Evolutionary conservation across 2,797 vertebrate species (phyloP).

Genomic region (Rhinophrynus dorsalis): DNA sequence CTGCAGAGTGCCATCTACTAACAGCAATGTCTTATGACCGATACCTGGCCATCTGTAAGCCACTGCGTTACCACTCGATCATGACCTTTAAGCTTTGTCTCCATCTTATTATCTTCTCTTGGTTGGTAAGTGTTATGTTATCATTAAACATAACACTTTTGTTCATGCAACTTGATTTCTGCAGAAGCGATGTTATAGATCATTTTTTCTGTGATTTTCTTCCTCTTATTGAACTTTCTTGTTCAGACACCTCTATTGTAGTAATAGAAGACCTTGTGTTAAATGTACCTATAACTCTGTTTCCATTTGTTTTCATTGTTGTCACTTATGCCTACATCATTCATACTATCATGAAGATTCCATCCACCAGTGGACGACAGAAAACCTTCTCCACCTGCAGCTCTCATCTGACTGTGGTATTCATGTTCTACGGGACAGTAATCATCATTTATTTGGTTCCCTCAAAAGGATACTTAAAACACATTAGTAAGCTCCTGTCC

Average conservation of each 20-base stretch:
- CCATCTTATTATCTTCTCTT: background rate
- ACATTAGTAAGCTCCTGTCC: conserved; percentile 7
- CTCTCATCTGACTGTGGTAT: conserved; percentile 9
- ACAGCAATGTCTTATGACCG: too few species aligned
- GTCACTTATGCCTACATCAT: background rate
- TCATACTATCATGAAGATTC: background rate
- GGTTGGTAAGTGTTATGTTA: background rate
- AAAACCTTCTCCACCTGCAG: too few species aligned
- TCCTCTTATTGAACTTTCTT: too few species aligned
- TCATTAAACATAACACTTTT: background rate
- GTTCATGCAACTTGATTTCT: background rate
- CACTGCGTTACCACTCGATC: too few species aligned
- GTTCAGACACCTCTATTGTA: background rate
- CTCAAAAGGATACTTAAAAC: background rate
- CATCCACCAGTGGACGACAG: background rate
- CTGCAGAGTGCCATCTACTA: too few species aligned
- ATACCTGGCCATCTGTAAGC: too few species aligned
- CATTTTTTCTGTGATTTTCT: too few species aligned
- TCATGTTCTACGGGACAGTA: conserved; percentile 1
- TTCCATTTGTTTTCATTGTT: too few species aligned
- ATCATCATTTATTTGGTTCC: conserved; percentile 13
- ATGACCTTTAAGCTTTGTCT: background rate
- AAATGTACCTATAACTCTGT: background rate
- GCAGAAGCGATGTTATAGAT: too few species aligned
- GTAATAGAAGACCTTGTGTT: background rate